Evolutionary conservation across 2,797 vertebrate species (phyloP).

Genomic region (Sebastes trivittatus): DNA sequence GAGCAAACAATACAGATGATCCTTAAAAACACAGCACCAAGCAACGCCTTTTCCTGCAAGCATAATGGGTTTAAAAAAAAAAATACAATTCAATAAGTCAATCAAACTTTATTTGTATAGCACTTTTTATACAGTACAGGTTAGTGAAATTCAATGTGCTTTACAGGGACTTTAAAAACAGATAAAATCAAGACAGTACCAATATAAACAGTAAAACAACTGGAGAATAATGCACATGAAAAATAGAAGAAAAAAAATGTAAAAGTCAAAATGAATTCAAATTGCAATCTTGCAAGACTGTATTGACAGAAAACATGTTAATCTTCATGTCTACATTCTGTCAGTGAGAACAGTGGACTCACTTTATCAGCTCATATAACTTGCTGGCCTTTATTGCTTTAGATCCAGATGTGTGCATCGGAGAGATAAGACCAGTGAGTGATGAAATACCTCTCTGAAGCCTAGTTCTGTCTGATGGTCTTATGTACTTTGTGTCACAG

Average conservation of each 20-base stretch:
- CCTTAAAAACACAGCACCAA: not conserved
- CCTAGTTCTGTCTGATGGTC: not conserved
- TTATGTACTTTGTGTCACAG: not conserved
- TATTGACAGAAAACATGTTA: not conserved
- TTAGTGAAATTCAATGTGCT: too few relatives aligned
- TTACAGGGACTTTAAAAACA: not conserved
- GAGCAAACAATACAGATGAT: not conserved
- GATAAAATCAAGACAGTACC: not conserved
- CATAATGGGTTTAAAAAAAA: not conserved
- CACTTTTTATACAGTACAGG: rapidly evolving
- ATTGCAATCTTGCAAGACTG: not conserved
- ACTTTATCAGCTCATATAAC: not conserved
- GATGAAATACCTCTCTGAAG: not conserved
- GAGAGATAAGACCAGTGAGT: not conserved
- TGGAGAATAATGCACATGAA: not conserved
- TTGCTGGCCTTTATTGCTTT: not conserved
- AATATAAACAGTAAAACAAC: not conserved
- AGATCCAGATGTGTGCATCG: not conserved
- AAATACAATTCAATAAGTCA: not conserved
- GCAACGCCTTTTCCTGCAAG: not conserved
- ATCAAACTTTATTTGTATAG: not conserved
- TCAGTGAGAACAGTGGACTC: not conserved
- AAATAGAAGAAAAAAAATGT: not conserved
- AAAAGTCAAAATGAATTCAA: not conserved
- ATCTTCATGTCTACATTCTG: not conserved